Percentiles rank a stretch among this genome's conserved stretches.
phyloP scores from a whole-genome alignment of 2,113 vertebrate species.

The Misgurnus mizolepis region DNA sequence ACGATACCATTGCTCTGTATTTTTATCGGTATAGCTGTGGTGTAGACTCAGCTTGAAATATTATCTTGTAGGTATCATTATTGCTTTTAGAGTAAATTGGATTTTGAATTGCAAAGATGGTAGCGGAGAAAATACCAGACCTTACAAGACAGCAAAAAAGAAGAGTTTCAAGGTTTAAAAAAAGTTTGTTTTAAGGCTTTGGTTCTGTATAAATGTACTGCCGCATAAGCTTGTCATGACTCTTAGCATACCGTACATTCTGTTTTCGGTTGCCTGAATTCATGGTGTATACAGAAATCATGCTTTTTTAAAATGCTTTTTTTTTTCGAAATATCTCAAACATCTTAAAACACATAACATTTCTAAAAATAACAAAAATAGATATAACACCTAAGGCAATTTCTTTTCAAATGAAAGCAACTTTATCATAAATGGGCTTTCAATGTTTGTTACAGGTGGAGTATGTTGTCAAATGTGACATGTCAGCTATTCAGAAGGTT shows the following conservation, averaged over 20 bases:
- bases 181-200: neutral
- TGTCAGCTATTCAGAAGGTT: constrained; percentile 98
- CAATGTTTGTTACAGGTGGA: constrained; percentile 81
- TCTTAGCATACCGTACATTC: neutral
- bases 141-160: neutral
- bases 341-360: too few species aligned
- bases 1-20: too few species aligned
- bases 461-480: constrained; percentile 97
- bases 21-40: too few species aligned
- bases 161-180: neutral
- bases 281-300: neutral
- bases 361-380: too few species aligned
- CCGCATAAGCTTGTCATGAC: neutral
- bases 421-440: neutral
- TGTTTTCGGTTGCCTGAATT: neutral
- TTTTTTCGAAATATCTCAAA: too few species aligned
- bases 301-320: too few species aligned
- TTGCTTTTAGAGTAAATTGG: too few species aligned
- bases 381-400: too few species aligned
- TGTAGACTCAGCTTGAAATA: too few species aligned
- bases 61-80: too few species aligned
- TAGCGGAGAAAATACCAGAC: too few species aligned
- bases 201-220: neutral
- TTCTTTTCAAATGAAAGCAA: neutral
- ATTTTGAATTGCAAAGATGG: too few species aligned